Evolutionary conservation across 2,888 invertebrate species (phyloP).

Genomic region (Microctonus aethiopoides): DNA sequence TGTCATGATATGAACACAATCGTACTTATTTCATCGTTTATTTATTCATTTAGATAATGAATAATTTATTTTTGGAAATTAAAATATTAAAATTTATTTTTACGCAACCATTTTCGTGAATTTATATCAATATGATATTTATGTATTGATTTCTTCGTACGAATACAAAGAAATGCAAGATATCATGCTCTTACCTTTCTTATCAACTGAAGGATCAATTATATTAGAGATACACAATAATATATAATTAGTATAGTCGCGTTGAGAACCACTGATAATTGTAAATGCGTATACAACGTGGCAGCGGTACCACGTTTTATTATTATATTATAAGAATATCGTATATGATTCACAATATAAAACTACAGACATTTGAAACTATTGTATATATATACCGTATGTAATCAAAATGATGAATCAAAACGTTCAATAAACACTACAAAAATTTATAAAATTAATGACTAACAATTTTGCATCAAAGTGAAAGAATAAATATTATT

Average conservation of each 20-base stretch:
- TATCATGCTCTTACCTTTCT: constrained; percentile 3
- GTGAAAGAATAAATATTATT: neutral
- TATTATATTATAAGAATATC: too few species aligned
- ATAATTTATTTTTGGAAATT: too few species aligned
- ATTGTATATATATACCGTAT: neutral
- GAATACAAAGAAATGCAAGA: neutral
- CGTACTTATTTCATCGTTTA: too few species aligned
- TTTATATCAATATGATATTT: neutral
- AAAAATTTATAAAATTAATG: neutral
- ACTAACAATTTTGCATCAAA: neutral
- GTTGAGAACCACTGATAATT: constrained; percentile 17
- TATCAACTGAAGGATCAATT: constrained; percentile 4
- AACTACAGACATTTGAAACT: neutral
- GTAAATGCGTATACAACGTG: constrained; percentile 1
- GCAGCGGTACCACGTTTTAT: constrained; percentile 11
- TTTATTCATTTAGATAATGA: neutral
- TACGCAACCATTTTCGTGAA: neutral
- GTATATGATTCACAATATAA: neutral
- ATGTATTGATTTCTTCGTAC: too few species aligned
- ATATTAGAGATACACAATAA: neutral
- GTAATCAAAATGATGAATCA: neutral
- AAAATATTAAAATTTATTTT: too few species aligned
- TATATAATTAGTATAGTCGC: neutral
- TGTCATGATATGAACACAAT: too few species aligned
- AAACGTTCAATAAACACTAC: neutral